Base-by-base conservation (phyloP, 1,140 invertebrate species). In the Pemphigus obesinymphae region DNA sequence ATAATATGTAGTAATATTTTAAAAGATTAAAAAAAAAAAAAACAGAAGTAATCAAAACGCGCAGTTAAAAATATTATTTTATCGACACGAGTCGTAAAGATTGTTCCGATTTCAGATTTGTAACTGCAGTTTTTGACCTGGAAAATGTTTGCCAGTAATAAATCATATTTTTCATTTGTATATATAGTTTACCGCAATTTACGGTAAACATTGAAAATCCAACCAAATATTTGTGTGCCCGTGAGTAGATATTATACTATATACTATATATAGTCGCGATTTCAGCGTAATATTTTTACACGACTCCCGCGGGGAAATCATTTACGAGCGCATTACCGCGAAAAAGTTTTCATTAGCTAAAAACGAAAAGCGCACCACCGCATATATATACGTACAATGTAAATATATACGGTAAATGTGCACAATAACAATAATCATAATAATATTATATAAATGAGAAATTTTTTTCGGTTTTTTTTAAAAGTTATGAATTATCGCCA, bases 341-440 rank as follows among this genome's bases (percentile, higher is more conserved):
- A 11, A 31, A 73, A 73, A 73, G 70, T 73, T 73, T 73, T 73
- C 70, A 73, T 73, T 73, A 73, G 45, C 45, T 48, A 50, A 73
- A 73, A 73, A 73, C 29, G 70, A 50, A n/a, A n/a, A n/a, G 40
- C 2, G 6, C n/a, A 17, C 17, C n/a, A 23, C 70, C 10, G 45
- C 31, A 34, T 45, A 20, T 26, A 31, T 8, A 72, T 72, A 72
- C 4, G 10, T 40, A 40, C 37, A 40, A 40, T 40, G 37, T 5
- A 40, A 40, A 40, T 40, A 40, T 4, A 40, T 40, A 40, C 37
- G 37, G 4, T 10, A 5, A 40, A 4, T 40, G 10, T 11, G 43
- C n/a, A 45, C 13, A 73, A 73, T 50, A 48, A 73, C 26, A 29
- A 48, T 23, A 40, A 48, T 45, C 29, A 48, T 50, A 73, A 50